A percentile compares a stretch with the other conserved stretches of the same genome.
phyloP scores from a whole-genome alignment of 2,113 vertebrate genomes.

The Sterrhoptilus dennistouni region DNA sequence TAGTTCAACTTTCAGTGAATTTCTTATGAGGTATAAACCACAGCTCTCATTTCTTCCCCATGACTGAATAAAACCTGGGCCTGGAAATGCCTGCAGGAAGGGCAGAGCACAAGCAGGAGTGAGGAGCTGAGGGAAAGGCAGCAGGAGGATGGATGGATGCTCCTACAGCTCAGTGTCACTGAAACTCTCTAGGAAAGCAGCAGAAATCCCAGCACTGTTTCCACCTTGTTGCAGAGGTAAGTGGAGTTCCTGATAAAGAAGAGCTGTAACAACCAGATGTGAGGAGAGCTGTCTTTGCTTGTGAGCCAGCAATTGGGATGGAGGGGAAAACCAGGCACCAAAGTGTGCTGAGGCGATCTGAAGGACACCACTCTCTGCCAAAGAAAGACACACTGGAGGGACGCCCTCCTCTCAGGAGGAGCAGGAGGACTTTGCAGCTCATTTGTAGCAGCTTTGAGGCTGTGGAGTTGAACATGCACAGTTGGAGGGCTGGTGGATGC shows the following conservation, averaged over 20 bases:
- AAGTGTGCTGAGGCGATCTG: background rate
- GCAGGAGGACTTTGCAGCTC: background rate
- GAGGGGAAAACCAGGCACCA: background rate
- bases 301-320: background rate
- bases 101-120: background rate
- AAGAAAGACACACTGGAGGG: background rate
- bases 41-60: background rate
- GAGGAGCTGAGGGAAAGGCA: background rate
- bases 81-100: background rate
- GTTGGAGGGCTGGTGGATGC: slow-evolving; percentile 7
- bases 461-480: background rate
- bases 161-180: background rate
- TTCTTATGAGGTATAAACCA: background rate
- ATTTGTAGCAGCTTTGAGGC: background rate
- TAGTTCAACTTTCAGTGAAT: background rate
- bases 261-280: background rate
- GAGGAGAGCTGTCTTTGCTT: background rate
- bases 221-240: background rate
- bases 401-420: background rate
- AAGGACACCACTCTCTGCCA: background rate
- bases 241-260: background rate
- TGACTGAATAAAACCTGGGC: background rate
- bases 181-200: background rate
- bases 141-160: background rate
- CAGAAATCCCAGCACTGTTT: background rate